These are phyloP conservation scores for Lophochroa leadbeateri DNA, from an alignment of 2,113 vertebrate species.

Conservation along the genomic window DNA sequence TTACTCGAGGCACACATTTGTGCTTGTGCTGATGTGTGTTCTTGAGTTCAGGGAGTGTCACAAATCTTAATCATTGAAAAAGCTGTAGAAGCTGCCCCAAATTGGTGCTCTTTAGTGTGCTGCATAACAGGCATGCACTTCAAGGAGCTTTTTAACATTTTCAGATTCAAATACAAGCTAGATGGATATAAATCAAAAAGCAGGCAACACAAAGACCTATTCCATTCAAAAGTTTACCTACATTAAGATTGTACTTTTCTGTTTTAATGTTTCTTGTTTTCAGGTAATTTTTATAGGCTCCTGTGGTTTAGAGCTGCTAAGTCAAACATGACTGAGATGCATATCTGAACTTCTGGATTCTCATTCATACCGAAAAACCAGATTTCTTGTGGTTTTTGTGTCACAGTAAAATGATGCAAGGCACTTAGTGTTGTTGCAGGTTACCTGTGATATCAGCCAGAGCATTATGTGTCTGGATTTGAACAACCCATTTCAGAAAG, in stretches of 20 bases:
- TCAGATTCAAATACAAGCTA: neutral
- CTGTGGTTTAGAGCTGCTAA: neutral
- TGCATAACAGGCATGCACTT: neutral
- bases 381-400: neutral
- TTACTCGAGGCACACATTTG: neutral
- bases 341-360: neutral
- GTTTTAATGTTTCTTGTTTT: neutral
- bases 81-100: neutral
- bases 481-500: neutral
- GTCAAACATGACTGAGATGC: fast-evolving
- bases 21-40: neutral
- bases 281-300: neutral
- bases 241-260: neutral
- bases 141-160: neutral
- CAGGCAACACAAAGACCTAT: neutral
- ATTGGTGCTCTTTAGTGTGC: neutral
- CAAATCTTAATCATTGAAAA: neutral
- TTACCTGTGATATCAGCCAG: neutral
- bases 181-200: neutral
- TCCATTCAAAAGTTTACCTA: neutral
- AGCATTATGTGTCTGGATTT: neutral
- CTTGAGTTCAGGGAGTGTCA: neutral
- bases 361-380: constrained; percentile 23
- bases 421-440: neutral
- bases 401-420: neutral